Conservation (phyloP, 1,140 invertebrate species). For the Euwallacea fornicatus region DNA sequence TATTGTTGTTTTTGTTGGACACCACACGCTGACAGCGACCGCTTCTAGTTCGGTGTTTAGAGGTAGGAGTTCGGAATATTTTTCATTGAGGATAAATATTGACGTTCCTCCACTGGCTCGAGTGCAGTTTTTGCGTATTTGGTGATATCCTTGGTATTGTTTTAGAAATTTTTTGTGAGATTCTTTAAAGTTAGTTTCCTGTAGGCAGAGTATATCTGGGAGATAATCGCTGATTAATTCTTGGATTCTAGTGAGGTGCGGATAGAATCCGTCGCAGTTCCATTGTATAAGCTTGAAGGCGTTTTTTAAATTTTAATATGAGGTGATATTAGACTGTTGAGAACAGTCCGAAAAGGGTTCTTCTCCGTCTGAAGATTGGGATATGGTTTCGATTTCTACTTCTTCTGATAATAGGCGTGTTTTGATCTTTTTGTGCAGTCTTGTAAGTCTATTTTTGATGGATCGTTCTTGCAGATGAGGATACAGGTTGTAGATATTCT, state of each 20-base stretch:
- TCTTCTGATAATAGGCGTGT: neutral
- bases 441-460: conserved; percentile 3
- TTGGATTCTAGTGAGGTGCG: conserved; percentile 20
- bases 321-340: neutral
- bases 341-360: neutral
- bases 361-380: neutral
- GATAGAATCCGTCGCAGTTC: conserved; percentile 25
- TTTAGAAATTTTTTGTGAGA: conserved; percentile 11
- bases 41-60: conserved; percentile 18
- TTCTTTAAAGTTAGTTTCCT: conserved; percentile 22
- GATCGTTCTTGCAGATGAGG: neutral
- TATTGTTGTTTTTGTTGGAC: conserved; percentile 24
- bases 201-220: conserved; percentile 14
- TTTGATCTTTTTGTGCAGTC: conserved; percentile 1
- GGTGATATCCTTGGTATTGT: conserved; percentile 23
- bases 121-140: conserved; percentile 8
- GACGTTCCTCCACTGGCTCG: conserved; percentile 7
- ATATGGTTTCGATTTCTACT: neutral
- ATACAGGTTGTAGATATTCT: neutral
- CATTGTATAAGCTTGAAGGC: conserved; percentile 18
- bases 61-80: conserved; percentile 1
- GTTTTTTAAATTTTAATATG: neutral
- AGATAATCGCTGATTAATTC: conserved; percentile 2
- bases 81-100: conserved; percentile 1
- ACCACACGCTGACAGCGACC: conserved; percentile 13